phyloP scores from a whole-genome alignment of 2,113 vertebrate species.

The Paracyprichromis sp. region DNA sequence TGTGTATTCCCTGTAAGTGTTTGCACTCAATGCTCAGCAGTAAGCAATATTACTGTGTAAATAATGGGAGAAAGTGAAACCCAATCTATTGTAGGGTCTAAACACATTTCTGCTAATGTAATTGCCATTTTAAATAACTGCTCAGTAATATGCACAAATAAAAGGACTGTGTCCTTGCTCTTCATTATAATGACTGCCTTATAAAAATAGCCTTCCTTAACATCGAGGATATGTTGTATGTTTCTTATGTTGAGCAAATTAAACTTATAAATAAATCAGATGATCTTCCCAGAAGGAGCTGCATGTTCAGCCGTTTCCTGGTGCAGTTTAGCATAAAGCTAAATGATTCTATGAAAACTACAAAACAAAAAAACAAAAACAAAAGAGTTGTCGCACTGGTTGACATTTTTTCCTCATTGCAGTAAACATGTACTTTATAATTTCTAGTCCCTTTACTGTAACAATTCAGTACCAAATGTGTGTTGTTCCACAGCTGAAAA shows the following conservation, averaged over 20 bases:
- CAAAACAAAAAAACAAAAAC: not conserved
- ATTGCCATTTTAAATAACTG: not conserved
- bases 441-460: not conserved
- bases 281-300: not conserved
- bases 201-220: not conserved
- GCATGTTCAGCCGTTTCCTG: not conserved
- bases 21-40: not conserved
- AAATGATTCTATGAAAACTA: not conserved
- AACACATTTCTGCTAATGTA: not conserved
- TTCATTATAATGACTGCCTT: not conserved
- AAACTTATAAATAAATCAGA: not conserved
- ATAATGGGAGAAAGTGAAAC: not conserved
- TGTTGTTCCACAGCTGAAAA: not conserved
- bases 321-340: not conserved
- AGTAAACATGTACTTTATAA: not conserved
- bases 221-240: not conserved
- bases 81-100: not conserved
- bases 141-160: not conserved
- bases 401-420: not conserved
- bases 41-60: not conserved
- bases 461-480: not conserved
- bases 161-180: not conserved
- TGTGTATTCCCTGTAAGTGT: not conserved
- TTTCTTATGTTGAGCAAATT: not conserved
- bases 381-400: not conserved